These are phyloP conservation scores for Rhabdomys dilectus DNA, from an alignment of 2,113 vertebrate species.

Conservation along the genomic window DNA sequence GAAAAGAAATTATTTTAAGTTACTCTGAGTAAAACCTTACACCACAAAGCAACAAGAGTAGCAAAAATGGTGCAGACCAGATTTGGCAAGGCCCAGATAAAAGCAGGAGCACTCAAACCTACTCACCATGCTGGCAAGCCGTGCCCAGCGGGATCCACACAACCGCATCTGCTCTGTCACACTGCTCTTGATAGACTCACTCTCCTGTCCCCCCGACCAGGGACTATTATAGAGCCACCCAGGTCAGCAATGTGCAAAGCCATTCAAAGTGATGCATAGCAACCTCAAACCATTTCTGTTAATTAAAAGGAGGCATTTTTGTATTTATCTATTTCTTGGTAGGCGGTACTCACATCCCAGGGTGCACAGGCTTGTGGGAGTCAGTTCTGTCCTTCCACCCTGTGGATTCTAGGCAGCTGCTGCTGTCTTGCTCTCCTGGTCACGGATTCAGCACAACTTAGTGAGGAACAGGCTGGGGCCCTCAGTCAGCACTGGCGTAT, in stretches of 20 bases:
- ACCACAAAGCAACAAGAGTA: neutral
- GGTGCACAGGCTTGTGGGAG: neutral
- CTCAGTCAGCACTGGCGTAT: rapidly evolving
- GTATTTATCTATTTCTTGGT: neutral
- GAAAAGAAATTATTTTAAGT: neutral
- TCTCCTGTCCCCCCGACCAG: neutral
- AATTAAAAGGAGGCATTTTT: neutral
- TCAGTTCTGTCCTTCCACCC: neutral
- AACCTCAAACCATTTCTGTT: neutral
- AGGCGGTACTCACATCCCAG: neutral
- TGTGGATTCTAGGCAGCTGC: neutral
- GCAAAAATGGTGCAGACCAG: neutral
- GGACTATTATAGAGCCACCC: neutral
- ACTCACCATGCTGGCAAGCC: rapidly evolving
- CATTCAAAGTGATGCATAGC: neutral
- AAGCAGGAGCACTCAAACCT: rapidly evolving
- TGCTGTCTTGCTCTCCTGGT: neutral
- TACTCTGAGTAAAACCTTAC: neutral
- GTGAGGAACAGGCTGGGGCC: too few species aligned
- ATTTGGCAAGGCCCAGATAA: neutral
- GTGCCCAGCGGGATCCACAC: rapidly evolving
- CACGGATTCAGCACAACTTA: neutral
- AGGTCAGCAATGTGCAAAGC: neutral
- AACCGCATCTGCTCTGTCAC: neutral
- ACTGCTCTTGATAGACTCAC: neutral